Percentiles rank a stretch among this genome's conserved stretches.
phyloP scores from a whole-genome alignment of 92 coral and sea anemone species.

The Anthopleura xanthogrammica region DNA sequence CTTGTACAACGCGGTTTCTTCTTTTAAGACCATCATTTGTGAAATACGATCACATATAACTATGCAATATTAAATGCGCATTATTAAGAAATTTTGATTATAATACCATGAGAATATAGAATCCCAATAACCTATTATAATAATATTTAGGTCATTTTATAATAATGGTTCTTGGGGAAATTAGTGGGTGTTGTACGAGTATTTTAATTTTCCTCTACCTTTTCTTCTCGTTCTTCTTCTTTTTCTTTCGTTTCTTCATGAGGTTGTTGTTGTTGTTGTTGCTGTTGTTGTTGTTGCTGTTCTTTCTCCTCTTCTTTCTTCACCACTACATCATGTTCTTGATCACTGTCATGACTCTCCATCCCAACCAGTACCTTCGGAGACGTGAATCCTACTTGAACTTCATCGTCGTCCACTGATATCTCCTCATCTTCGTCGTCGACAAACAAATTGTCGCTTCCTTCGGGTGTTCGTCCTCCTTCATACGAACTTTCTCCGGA shows the following conservation, averaged over 20 bases:
- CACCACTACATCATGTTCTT: background rate
- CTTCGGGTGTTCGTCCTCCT: constrained; percentile 50
- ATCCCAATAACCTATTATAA: background rate
- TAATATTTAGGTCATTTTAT: background rate
- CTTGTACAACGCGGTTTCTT: background rate
- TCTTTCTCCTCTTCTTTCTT: background rate
- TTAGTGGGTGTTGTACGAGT: background rate
- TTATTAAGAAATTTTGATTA: too few species aligned
- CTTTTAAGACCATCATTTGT: background rate
- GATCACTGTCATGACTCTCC: constrained; percentile 14
- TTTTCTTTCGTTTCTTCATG: background rate
- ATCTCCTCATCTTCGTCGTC: constrained; percentile 61
- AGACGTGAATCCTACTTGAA: constrained; percentile 54
- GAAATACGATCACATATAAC: background rate
- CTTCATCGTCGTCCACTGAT: constrained; percentile 56
- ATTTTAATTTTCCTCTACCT: constrained; percentile 18
- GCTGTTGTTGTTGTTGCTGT: background rate
- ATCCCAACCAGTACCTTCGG: constrained; percentile 79
- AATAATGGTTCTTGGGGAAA: background rate
- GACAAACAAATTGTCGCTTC: constrained; percentile 64
- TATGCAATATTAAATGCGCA: background rate
- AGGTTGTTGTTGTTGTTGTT: background rate
- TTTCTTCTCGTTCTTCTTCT: constrained; percentile 18
- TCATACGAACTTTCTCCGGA: constrained; percentile 36
- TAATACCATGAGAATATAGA: background rate